Percentiles rank a stretch among this genome's conserved stretches.
These are phyloP conservation scores for Eustalomyia histrio DNA, from an alignment of 2,888 invertebrate species.

Conservation along the genomic window DNA sequence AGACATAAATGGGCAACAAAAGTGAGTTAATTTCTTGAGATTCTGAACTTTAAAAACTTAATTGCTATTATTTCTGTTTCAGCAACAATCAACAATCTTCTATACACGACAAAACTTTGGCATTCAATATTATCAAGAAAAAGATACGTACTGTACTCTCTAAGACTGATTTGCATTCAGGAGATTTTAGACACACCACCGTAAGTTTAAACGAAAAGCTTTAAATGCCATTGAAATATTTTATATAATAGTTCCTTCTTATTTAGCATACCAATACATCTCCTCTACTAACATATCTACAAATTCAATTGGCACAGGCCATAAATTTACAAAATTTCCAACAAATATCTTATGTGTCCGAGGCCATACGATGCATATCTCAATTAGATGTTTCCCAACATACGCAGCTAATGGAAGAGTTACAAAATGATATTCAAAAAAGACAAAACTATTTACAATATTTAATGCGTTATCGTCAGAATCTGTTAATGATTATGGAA, in stretches of 20 bases:
- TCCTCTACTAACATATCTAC: conserved; percentile 84
- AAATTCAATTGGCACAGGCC: conserved; percentile 90
- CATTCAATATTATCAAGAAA: conserved; percentile 83
- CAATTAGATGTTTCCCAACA: conserved; percentile 86
- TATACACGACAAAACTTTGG: conserved; percentile 72
- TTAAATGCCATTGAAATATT: not conserved
- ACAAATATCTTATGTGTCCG: conserved; percentile 88
- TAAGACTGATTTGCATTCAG: conserved; percentile 89
- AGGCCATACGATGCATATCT: conserved; percentile 89
- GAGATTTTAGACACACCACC: conserved; percentile 82
- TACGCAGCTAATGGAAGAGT: conserved; percentile 85
- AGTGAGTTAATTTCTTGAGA: conserved; percentile 10
- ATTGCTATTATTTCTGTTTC: not conserved
- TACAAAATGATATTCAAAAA: conserved; percentile 88
- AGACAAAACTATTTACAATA: conserved; percentile 91
- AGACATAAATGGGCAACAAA: conserved; percentile 24
- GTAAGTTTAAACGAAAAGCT: conserved; percentile 76
- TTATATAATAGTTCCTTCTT: not conserved
- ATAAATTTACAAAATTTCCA: conserved; percentile 88
- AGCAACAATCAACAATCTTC: conserved; percentile 45
- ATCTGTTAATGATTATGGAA: conserved; percentile 86
- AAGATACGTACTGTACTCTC: conserved; percentile 95
- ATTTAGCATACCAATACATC: conserved; percentile 75
- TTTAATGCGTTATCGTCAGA: conserved; percentile 89
- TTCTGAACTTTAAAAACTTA: not conserved